These are phyloP conservation scores for Myotis brandtii DNA, from an alignment of 2,113 vertebrate species.

Conservation along the genomic window DNA sequence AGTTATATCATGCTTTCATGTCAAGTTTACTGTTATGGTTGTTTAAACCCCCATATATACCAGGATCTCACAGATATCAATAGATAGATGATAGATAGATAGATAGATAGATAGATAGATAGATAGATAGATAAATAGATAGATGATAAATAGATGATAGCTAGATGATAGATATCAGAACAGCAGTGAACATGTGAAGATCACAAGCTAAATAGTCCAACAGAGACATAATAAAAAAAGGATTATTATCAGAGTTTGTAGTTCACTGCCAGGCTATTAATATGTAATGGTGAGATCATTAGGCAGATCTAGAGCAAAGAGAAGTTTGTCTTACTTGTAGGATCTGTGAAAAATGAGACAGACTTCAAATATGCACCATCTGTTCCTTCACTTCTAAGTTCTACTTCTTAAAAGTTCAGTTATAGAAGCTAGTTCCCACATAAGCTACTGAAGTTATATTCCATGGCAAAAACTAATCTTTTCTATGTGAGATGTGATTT, in stretches of 20 bases:
- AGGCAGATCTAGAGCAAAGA: slow-evolving; percentile 9
- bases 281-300: neutral
- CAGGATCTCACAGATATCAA: neutral
- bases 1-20: neutral
- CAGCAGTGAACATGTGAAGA: neutral
- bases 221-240: neutral
- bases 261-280: neutral
- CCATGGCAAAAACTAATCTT: neutral
- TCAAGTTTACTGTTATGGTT: neutral
- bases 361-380: neutral
- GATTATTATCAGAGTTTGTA: neutral
- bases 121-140: neutral
- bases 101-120: neutral
- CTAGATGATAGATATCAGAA: neutral
- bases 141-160: neutral
- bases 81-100: too few relatives aligned
- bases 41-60: neutral
- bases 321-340: neutral
- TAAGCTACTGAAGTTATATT: neutral
- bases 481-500: neutral
- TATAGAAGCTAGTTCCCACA: neutral
- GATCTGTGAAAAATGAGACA: slow-evolving; percentile 46
- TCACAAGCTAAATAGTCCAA: neutral
- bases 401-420: slow-evolving; percentile 46
- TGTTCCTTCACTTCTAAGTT: slow-evolving; percentile 54